These are phyloP conservation scores for Solea senegalensis DNA, from an alignment of 2,113 vertebrate species.

Conservation along the genomic window DNA sequence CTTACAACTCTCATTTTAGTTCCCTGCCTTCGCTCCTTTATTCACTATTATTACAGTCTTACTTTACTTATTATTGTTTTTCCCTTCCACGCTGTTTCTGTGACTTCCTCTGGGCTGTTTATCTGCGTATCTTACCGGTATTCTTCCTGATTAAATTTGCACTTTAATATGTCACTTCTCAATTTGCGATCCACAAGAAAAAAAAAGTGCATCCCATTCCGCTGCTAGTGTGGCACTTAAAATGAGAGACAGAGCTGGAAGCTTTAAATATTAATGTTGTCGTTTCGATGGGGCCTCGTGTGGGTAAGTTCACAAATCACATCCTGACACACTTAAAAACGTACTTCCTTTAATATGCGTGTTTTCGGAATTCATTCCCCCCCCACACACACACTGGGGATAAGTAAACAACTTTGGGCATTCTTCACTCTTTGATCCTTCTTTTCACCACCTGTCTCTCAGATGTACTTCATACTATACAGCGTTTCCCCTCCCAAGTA, in stretches of 20 bases:
- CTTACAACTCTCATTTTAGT: neutral
- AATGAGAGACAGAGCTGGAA: neutral
- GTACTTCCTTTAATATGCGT: constrained; percentile 23
- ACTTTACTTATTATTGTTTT: neutral
- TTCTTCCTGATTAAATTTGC: neutral
- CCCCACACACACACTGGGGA: constrained; percentile 12
- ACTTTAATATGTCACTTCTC: constrained; percentile 4
- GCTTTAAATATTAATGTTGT: neutral
- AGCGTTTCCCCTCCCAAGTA: constrained; percentile 39
- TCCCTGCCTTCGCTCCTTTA: neutral
- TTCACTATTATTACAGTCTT: neutral
- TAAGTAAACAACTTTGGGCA: constrained; percentile 52
- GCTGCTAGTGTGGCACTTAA: neutral
- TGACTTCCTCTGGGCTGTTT: neutral
- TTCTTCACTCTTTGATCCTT: constrained; percentile 49
- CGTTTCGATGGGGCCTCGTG: neutral
- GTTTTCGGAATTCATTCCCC: constrained; percentile 12
- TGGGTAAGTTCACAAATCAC: constrained; percentile 1
- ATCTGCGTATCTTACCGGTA: neutral
- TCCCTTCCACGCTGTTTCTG: neutral
- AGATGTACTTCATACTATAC: constrained; percentile 41
- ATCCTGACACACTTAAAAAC: constrained; percentile 31
- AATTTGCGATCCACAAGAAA: neutral
- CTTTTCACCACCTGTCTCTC: constrained; percentile 62
- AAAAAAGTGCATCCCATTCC: neutral